These are phyloP conservation scores for Cyclophora punctaria DNA, from an alignment of 2,888 invertebrate genomes.

Conservation along the genomic window DNA sequence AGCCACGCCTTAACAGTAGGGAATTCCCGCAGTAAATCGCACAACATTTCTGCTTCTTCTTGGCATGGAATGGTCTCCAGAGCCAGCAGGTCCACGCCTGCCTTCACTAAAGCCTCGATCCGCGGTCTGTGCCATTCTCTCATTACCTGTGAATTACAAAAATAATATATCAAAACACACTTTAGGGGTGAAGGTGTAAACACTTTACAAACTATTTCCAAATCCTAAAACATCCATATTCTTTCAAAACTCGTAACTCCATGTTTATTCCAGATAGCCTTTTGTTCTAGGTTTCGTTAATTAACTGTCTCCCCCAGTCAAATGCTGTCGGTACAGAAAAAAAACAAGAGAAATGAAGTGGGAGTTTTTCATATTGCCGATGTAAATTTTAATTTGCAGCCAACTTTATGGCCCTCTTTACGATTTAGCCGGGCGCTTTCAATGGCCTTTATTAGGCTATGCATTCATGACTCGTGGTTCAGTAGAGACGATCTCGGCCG, in stretches of 20 bases:
- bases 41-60: constrained; percentile 88
- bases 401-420: constrained; percentile 71
- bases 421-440: constrained; percentile 65
- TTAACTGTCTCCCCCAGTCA: constrained; percentile 66
- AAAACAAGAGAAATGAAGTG: constrained; percentile 58
- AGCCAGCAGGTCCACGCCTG: constrained; percentile 89
- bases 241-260: constrained; percentile 25
- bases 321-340: constrained; percentile 50
- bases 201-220: no score
- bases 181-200: no score
- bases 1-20: constrained; percentile 89
- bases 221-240: no score
- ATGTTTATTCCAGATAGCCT: constrained; percentile 45
- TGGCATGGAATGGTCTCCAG: constrained; percentile 94
- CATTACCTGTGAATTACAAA: constrained; percentile 61
- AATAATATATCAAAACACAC: no score
- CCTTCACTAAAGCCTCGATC: constrained; percentile 84
- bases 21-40: constrained; percentile 85
- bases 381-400: constrained; percentile 73
- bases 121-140: constrained; percentile 90
- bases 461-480: constrained; percentile 54
- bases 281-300: constrained; percentile 64
- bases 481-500: constrained; percentile 29
- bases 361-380: constrained; percentile 69
- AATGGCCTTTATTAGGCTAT: constrained; percentile 63